Base-by-base conservation (phyloP, 2,113 vertebrate genomes). In the Epinephelus lanceolatus region DNA sequence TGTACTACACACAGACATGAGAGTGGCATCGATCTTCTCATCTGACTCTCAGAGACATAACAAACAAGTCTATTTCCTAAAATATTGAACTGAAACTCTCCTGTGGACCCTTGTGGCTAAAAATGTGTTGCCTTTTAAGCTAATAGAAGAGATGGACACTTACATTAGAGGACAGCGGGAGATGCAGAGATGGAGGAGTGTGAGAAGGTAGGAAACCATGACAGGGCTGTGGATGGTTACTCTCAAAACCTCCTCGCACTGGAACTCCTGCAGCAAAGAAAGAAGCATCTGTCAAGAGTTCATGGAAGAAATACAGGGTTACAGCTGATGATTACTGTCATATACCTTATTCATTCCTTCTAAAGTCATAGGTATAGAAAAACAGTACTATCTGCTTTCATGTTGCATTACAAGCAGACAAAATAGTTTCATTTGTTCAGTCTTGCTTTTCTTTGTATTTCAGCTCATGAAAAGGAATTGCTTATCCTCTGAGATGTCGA, bases 151-250 rank as follows among this genome's bases (percentile, higher is more conserved):
- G 53, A 78, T 11, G 23, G 33, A 25, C n/a, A 80, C 87, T 78
- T 76, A 94, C 93, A 91, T 94, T 89, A 93, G 81, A 88, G 83
- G 85, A 88, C 87, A 81, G 91, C 59, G 2, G 90, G 88, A 86
- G 77, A 76, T 19, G 69, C 83, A 79, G 74, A 78, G 81, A 56
- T 30, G 78, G 73, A 87, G 60, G 66, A 83, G 81, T 42, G 72
- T 49, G 80, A 57, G 59, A n/a, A 56, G 72, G 73, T 68, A 65
- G 85, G 84, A 81, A 77, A 81, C 45, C 88, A 91, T 88, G 86
- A 70, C 86, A 60, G 82, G 77, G 49, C 55, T 53, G 77, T 59
- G 74, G 78, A 86, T 75, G 23, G 52, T 78, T 70, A 3, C 80
- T 77, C 80, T 90, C 73, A 63, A 71, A 81, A 6, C 74, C 68